Base-by-base conservation (phyloP, 2,113 vertebrate genomes). In the Grantiella picta region DNA sequence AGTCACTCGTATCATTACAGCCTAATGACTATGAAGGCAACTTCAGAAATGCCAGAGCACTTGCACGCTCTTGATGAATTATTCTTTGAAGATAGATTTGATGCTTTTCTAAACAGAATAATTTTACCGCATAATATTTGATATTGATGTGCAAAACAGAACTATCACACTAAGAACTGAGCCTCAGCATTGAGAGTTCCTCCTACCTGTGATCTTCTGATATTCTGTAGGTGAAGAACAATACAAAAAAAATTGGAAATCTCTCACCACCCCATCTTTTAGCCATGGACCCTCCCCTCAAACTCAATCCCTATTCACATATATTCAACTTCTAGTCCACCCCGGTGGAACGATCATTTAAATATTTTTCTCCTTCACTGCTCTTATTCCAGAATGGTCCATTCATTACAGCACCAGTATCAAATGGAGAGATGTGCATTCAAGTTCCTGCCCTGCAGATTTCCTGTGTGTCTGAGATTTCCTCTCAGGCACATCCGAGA, bases 21-120 rank as follows among this genome's bases (percentile, higher is more conserved):
- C 87, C 57, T 72, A 88, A 81, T 47, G 40, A 95, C 66, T 40
- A 94, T 10, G 91, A 96, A 95, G 80, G 81, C 73, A 83, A 90
- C 80, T 83, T 92, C 78, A 95, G 65, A 94, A 90, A 82, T 44
- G 89, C 49, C 70, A 71, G 40, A 64, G 71, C 84, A 53, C 2
- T 0, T 79, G 83, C 45, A 9, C n/a, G 44, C 72, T 68, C 52
- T 64, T 63, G 76, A 78, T 35, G 36, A 35, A 29, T 23, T 79
- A 54, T 35, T 91, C 92, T 97, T 96, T 96, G 92, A 96, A 97
- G 82, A 68, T 6, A 19, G 49, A 13, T 87, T 96, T 92, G 89
- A 93, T 94, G 76, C 49, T 93, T 96, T 97, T 94, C 86, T 91
- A 96, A 95, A 96, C 76, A 90, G 93, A 95, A 64, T 94, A 75